Conservation (phyloP, 2,888 invertebrate species). For the Drosophila siamana region DNA sequence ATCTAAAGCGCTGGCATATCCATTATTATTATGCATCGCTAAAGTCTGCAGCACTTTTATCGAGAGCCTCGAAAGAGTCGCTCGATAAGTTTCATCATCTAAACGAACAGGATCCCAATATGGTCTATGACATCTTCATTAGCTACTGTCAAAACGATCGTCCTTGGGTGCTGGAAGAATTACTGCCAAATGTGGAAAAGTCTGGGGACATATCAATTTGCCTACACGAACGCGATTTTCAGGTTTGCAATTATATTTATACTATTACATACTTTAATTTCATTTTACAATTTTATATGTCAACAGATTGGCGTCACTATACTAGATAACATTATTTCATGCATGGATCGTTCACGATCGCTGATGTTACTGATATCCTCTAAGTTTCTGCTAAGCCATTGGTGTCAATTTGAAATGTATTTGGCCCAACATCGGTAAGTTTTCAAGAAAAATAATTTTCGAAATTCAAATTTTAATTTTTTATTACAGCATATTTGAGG, state of each 20-base stretch:
- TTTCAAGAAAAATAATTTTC: background rate
- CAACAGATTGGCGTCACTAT: conserved; percentile 88
- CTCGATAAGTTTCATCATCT: conserved; percentile 68
- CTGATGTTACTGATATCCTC: conserved; percentile 89
- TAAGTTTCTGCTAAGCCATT: conserved; percentile 88
- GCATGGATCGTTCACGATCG: conserved; percentile 89
- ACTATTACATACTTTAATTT: background rate
- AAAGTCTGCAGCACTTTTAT: conserved; percentile 87
- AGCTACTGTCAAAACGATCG: conserved; percentile 89
- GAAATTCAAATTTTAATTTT: background rate
- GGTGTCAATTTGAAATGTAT: conserved; percentile 91
- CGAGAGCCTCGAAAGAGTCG: conserved; percentile 86
- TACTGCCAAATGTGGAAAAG: conserved; percentile 88
- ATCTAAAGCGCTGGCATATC: conserved; percentile 87
- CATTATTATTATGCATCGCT: conserved; percentile 87
- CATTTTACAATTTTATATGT: background rate
- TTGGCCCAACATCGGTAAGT: conserved; percentile 88
- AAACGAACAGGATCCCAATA: conserved; percentile 69
- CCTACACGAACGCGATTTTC: conserved; percentile 90
- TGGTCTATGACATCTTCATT: conserved; percentile 89
- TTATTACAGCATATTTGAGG: conserved; percentile 87
- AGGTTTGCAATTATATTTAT: conserved; percentile 84
- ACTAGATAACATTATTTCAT: conserved; percentile 89
- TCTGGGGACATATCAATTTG: conserved; percentile 88
- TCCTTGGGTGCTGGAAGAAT: conserved; percentile 88